Evolutionary conservation across 1,140 invertebrate genomes (phyloP), one percentile per base, ranked within the genome.

Genomic region (Pseudomyrmex dendroicus): DNA sequence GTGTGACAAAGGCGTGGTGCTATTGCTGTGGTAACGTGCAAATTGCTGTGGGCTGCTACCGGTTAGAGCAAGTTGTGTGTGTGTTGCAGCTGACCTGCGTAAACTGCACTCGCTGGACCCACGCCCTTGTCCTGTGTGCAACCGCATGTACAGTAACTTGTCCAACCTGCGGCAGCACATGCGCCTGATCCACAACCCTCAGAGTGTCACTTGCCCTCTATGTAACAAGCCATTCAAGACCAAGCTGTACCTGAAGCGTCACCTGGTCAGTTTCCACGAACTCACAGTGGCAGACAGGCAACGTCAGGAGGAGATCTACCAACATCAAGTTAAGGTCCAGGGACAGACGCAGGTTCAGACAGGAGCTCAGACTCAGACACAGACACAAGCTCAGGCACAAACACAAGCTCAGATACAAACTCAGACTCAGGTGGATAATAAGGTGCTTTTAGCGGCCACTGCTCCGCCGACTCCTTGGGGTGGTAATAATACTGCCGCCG

Each of bases 121-220:
- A 91, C 94, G 96, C 90, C 96, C 96, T 86, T 97, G 97, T 95
- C 96, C 95, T 92, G 96, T 96, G 94, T 97, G 96, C 95, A 96
- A 96, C 90, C 96, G 96, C 92, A 96, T 96, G 93, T 97, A 97
- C 95, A 96, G 96, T 95, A 97, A 97, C 95, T 95, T 97, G 93
- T 97, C 96, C 91, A 97, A 97, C 95, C 95, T 97, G 92, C 95
- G 96, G 89, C 96, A 97, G 94, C 96, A 97, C 94, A 96, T 97
- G 95, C 96, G 96, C 91, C 96, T 97, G 87, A 97, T 97, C 94
- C 96, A 97, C 95, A 96, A 96, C 95, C 96, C 96, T 90, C 96
- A 96, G 94, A 96, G 96, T 93, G 96, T 96, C 88, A 95, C 95
- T 92, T 97, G 96, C 95, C 95, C 95, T 91, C 95, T 96, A 86